Percentiles rank a stretch among this genome's conserved stretches.
phyloP scores from a whole-genome alignment of 1,140 invertebrate genomes.

The Dryas iulia region DNA sequence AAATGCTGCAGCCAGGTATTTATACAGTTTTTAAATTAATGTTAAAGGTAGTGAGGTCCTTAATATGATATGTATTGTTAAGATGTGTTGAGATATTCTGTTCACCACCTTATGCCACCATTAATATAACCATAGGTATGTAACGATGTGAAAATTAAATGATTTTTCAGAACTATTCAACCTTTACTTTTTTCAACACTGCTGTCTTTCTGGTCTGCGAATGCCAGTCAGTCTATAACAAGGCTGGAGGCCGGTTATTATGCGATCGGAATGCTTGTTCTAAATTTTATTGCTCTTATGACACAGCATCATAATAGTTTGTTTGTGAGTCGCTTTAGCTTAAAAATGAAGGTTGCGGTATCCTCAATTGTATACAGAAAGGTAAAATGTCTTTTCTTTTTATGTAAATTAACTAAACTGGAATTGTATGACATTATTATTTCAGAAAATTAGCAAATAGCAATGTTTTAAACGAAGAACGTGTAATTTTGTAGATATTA shows the following conservation, averaged over 20 bases:
- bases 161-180: constrained; percentile 53
- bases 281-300: constrained; percentile 55
- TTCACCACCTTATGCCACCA: no score
- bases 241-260: constrained; percentile 57
- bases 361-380: constrained; percentile 82
- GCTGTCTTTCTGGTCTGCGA: constrained; percentile 79
- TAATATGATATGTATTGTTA: not conserved
- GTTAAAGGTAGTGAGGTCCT: no score
- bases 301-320: constrained; percentile 63
- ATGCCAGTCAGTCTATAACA: constrained; percentile 35
- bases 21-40: no score
- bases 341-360: constrained; percentile 79
- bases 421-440: no score
- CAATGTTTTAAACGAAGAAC: no score
- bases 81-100: not conserved
- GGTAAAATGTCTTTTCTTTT: no score
- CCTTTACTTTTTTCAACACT: constrained; percentile 81
- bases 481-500: constrained; percentile 74
- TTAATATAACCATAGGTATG: no score
- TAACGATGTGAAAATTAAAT: not conserved
- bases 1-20: constrained; percentile 45
- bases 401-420: no score
- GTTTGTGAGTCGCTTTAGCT: constrained; percentile 60
- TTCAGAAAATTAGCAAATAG: no score
- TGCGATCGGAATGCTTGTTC: constrained; percentile 56